Base-by-base conservation (phyloP, 2,113 vertebrate genomes). In the Octodon degus region DNA sequence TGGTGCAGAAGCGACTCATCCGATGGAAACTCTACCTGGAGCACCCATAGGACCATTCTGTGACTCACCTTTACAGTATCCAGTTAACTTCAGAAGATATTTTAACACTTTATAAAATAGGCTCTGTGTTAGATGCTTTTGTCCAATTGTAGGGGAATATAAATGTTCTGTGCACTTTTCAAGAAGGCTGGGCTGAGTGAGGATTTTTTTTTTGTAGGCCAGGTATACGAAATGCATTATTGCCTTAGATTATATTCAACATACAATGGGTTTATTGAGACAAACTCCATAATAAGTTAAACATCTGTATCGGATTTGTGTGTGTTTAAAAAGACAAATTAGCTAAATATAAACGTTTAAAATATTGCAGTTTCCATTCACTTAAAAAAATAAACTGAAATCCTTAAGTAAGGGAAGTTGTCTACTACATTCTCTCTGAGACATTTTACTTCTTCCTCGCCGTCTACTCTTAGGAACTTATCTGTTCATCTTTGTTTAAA, bases 281-380 rank as follows among this genome's bases (percentile, higher is more conserved):
- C 19, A 8, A 53, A 63, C 34, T 19, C 11, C 25, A 40, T 19
- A 50, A 58, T 53, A 83, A 53, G 40, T 53, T 14, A 16, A 53
- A 9, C 40, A 63, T 40, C 58, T 90, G 19, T 20, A 53, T 19
- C 17, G 2, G 47, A 60, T 63, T 67, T 83, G 16, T 60, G 55
- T 84, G 25, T 86, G 14, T 87, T 85, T 89, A 82, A 63, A 83
- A 91, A 53, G 32, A 76, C 14, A 55, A 90, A 43, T 63, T 60
- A 77, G 76, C 25, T 58, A n/a, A 88, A 82, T 70, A 62, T 19
- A 90, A 84, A 70, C 11, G 40, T 63, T 68, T 90, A 72, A 70
- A 93, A 80, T 79, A 89, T 62, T 34, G 80, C 53, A 13, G 25
- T 60, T 85, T 91, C 32, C 34, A 81, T 93, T 68, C 86, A 27